phyloP scores from a whole-genome alignment of 2,888 invertebrate species.

The Cetonia aurata region DNA sequence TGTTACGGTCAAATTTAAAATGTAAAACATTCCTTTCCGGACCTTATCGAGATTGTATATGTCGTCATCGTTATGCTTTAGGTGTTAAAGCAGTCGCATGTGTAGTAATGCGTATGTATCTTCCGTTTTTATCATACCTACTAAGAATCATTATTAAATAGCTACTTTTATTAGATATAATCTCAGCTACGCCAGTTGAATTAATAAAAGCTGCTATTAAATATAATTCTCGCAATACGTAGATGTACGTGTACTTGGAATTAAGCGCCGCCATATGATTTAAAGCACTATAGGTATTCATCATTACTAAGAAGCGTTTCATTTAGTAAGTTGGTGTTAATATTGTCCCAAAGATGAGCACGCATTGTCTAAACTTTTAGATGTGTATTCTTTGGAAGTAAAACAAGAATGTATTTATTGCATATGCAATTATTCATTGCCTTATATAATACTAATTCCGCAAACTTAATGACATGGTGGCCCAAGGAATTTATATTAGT shows the following conservation, averaged over 20 bases:
- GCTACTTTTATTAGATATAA: slow-evolving; percentile 19
- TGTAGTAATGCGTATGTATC: not conserved
- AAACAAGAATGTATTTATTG: too few species aligned
- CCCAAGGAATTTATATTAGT: too few species aligned
- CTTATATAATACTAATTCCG: too few species aligned
- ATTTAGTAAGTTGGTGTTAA: too few species aligned
- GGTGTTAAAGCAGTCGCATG: not conserved
- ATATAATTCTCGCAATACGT: not conserved
- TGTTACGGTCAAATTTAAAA: not conserved
- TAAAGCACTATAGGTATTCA: slow-evolving; percentile 6
- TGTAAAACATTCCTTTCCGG: not conserved
- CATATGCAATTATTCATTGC: too few species aligned
- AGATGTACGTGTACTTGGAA: slow-evolving; percentile 10
- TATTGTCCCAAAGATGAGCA: too few species aligned
- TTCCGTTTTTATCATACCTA: slow-evolving; percentile 19
- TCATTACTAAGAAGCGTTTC: slow-evolving; percentile 1
- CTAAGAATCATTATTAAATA: slow-evolving; percentile 24
- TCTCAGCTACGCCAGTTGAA: slow-evolving; percentile 10
- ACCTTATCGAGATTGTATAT: slow-evolving; percentile 16
- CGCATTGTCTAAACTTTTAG: too few species aligned
- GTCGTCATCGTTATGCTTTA: not conserved
- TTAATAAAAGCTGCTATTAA: slow-evolving; percentile 14
- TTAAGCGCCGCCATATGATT: slow-evolving; percentile 2
- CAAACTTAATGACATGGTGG: too few species aligned
- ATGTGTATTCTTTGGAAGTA: too few species aligned